Base-by-base conservation (phyloP, 1,140 invertebrate genomes). In the Chironomus striatipennis region DNA sequence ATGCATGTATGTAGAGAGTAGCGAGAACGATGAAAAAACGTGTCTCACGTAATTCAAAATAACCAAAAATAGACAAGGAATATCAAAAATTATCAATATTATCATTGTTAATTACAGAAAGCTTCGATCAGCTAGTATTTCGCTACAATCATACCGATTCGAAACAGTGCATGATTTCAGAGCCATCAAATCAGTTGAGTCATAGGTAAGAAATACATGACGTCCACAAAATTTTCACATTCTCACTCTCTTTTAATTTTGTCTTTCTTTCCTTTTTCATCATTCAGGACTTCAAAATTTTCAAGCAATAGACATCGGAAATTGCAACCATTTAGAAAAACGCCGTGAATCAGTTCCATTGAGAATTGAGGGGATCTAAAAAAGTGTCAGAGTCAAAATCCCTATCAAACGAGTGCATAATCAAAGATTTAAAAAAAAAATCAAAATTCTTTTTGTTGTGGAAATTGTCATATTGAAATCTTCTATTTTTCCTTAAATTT, bases 231-330 rank as follows among this genome's bases (percentile, higher is more conserved):
- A 43, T 12, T 47, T 57, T 57, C 47, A 57, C 43, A 8, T 47
- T 8, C 43, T 4, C 43, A 47, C n/a, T n/a, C n/a, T 47, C 43
- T 47, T 9, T 12, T 57, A n/a, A 70, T 20, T 20, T 8, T 20
- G n/a, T 67, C 42, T 24, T 21, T 43, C 18, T 74, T 74, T 64
- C 42, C 43, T 64, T 70, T 74, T 73, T 77, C 77, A 77, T 76
- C 78, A 84, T 83, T 79, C 86, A 95, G 93, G 91, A 93, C 90
- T 89, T 93, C 92, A 90, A 93, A 93, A 93, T 94, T 93, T 91
- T 91, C 91, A 86, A 94, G 93, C 88, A 95, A 94, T 89, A 93
- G 93, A 87, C 94, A 95, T 89, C 91, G 93, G 87, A 96, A 95
- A 88, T 88, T 94, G 83, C 91, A 94, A 86, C 92, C 93, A 83